Conservation (phyloP, 2,113 vertebrate species). For the Paraplagusia blochii region DNA sequence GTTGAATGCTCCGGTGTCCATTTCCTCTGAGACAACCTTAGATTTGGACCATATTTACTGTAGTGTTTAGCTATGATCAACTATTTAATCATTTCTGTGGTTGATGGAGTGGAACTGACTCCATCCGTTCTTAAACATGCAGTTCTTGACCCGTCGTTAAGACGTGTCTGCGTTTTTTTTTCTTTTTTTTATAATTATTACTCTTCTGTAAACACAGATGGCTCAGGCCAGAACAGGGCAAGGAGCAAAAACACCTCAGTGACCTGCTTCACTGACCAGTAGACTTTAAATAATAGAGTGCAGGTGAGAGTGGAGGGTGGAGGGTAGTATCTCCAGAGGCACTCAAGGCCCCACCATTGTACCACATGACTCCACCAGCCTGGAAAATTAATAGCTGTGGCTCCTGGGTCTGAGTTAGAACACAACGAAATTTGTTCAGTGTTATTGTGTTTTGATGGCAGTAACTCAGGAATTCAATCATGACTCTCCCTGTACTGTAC, state of each 20-base stretch:
- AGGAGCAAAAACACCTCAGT: conserved; percentile 20
- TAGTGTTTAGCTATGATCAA: background rate
- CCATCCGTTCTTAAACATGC: background rate
- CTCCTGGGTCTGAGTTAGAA: conserved; percentile 35
- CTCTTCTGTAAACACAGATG: background rate
- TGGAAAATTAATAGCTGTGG: conserved; percentile 57
- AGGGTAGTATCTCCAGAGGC: conserved; percentile 26
- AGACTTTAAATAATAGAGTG: conserved; percentile 58
- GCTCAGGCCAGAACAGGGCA: conserved; percentile 15
- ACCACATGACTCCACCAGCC: conserved; percentile 29
- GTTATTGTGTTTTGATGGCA: conserved; percentile 1
- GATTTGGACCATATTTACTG: background rate
- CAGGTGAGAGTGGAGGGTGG: conserved; percentile 2
- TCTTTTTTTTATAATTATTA: too few relatives aligned
- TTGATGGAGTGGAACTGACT: conserved; percentile 26
- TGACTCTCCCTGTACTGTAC: background rate
- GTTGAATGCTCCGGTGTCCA: conserved; percentile 39
- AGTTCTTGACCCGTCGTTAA: conserved; percentile 33
- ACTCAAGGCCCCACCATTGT: conserved; percentile 15
- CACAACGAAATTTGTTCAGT: conserved; percentile 11
- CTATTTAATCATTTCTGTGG: background rate
- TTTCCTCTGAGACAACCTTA: conserved; percentile 22
- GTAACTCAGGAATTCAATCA: conserved; percentile 2
- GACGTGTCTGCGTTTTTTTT: conserved; percentile 5
- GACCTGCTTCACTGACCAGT: conserved; percentile 37